Conservation (phyloP, 2,113 vertebrate genomes). For the Ellobius talpinus region DNA sequence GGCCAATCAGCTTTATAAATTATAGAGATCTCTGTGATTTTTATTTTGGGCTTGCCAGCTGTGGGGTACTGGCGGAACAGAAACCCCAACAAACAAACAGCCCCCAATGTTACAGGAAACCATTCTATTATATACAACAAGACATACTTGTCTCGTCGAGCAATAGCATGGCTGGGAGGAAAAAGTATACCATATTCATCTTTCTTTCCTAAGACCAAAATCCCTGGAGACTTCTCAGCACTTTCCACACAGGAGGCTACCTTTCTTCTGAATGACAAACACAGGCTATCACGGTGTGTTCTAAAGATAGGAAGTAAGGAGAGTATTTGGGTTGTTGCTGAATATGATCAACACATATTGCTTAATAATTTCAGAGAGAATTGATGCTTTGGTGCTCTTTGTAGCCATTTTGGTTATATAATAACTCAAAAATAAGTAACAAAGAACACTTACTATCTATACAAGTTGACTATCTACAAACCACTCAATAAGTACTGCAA, state of each 20-base stretch:
- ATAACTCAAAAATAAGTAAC: neutral
- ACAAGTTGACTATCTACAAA: neutral
- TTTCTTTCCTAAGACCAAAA: neutral
- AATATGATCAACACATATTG: constrained; percentile 16
- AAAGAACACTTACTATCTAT: neutral
- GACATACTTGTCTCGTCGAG: neutral
- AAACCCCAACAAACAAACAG: too few relatives aligned
- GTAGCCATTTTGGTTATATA: neutral
- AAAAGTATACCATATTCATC: neutral
- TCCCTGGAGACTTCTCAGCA: neutral
- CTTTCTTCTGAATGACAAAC: constrained; percentile 1
- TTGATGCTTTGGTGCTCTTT: neutral
- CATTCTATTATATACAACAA: neutral
- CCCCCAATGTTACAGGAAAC: too few relatives aligned
- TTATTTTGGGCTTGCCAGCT: too few relatives aligned
- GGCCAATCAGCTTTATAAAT: too few relatives aligned
- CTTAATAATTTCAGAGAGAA: constrained; percentile 51
- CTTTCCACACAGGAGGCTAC: neutral
- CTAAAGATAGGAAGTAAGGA: neutral
- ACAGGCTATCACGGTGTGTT: neutral
- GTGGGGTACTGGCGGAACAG: too few relatives aligned
- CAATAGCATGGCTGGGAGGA: neutral
- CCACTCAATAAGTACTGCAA: neutral
- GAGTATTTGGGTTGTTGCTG: neutral
- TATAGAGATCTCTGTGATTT: too few relatives aligned